Percentiles rank a stretch among this genome's conserved stretches.
Evolutionary conservation across 2,797 vertebrate genomes (phyloP).

Genomic region (Cynodonichthys magdalenae): DNA sequence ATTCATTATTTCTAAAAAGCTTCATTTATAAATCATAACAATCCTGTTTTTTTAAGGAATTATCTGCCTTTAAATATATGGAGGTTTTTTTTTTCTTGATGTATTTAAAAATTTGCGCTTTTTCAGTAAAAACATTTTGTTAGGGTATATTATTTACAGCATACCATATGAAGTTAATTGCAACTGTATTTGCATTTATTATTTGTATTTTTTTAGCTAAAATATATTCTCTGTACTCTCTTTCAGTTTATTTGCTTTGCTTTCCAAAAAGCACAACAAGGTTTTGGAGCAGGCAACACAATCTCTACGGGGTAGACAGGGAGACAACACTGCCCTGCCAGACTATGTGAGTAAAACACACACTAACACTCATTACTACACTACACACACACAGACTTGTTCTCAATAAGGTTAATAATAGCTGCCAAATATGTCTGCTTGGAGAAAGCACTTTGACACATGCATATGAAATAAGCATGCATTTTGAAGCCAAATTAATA

Average conservation of each 20-base stretch:
- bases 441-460: conserved; percentile 15
- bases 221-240: conserved; percentile 4
- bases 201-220: conserved; percentile 14
- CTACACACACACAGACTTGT: background rate
- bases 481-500: background rate
- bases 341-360: conserved; percentile 91
- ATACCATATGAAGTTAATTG: background rate
- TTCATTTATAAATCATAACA: conserved; percentile 42
- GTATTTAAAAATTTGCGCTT: conserved; percentile 1
- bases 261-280: conserved; percentile 99
- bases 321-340: conserved; percentile 85
- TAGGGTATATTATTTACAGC: conserved; percentile 21
- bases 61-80: no score
- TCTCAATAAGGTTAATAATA: conserved; percentile 25
- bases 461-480: background rate
- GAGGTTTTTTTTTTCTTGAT: conserved; percentile 12
- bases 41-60: conserved; percentile 14
- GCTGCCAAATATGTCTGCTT: conserved; percentile 36
- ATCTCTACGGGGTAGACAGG: conserved; percentile 88
- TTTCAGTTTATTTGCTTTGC: conserved; percentile 92
- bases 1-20: conserved; percentile 28
- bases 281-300: conserved; percentile 98
- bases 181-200: conserved; percentile 3
- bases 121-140: conserved; percentile 23
- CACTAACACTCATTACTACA: conserved; percentile 8